These are phyloP conservation scores for Pterocles burchelli DNA, from an alignment of 2,113 vertebrate species.

Conservation along the genomic window DNA sequence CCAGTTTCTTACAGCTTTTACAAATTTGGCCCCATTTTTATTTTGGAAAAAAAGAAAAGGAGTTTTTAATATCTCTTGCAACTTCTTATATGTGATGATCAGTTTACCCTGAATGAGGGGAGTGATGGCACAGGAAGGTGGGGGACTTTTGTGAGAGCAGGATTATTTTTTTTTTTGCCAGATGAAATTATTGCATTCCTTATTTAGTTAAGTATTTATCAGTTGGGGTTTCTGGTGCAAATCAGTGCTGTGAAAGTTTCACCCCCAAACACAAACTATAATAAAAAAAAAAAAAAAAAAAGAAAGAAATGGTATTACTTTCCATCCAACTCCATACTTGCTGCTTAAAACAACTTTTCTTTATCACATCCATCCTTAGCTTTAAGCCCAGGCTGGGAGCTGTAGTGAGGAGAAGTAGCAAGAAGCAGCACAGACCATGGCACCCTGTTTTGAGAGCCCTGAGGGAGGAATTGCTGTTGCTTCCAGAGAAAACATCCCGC, in stretches of 20 bases:
- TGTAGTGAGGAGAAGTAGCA: background rate
- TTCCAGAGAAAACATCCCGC: background rate
- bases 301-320: background rate
- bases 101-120: background rate
- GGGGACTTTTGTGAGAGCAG: background rate
- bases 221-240: background rate
- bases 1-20: background rate
- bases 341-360: background rate
- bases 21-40: background rate
- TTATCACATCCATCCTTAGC: fast-evolving
- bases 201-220: background rate
- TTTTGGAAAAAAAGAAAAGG: background rate
- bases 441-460: background rate
- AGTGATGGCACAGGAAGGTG: background rate
- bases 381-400: background rate
- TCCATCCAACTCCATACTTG: background rate
- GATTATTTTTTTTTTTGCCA: background rate
- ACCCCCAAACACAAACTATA: background rate
- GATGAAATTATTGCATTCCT: background rate
- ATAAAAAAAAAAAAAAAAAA: background rate
- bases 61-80: background rate
- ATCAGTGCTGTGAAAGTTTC: background rate
- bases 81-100: background rate
- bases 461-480: background rate
- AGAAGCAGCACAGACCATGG: background rate